These are phyloP conservation scores for Falco berigora DNA, from an alignment of 2,797 vertebrate genomes.

Conservation along the genomic window DNA sequence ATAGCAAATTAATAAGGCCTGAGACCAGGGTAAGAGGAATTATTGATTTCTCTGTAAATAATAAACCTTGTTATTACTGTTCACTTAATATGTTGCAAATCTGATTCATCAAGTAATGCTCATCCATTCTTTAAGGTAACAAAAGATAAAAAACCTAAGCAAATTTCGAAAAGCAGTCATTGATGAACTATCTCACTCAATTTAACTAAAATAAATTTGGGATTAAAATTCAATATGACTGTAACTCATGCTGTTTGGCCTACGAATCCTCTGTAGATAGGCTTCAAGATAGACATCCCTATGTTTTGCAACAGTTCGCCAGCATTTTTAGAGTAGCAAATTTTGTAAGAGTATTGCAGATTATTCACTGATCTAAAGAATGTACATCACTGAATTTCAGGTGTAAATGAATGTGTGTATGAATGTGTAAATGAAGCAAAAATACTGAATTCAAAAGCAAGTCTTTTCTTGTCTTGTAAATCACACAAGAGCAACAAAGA, in stretches of 20 bases:
- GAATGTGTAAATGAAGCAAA: background rate
- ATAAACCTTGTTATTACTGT: background rate
- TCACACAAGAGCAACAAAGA: background rate
- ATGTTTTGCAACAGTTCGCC: background rate
- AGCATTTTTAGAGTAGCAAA: background rate
- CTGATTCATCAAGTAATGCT: background rate
- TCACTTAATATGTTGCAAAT: background rate
- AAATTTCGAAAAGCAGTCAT: background rate
- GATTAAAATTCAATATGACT: background rate
- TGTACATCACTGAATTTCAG: fast-evolving
- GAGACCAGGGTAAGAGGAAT: background rate
- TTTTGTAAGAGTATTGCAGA: background rate
- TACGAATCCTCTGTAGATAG: background rate
- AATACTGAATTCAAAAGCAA: background rate
- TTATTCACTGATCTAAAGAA: background rate
- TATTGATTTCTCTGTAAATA: background rate
- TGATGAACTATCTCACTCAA: background rate
- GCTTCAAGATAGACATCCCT: background rate
- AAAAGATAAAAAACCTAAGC: background rate
- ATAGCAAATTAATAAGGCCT: background rate
- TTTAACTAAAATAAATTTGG: background rate
- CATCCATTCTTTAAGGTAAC: background rate
- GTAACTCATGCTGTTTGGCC: background rate
- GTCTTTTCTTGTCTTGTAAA: background rate
- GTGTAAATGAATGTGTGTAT: background rate